A percentile compares a stretch with the other conserved stretches of the same genome.
Evolutionary conservation across 2,113 vertebrate genomes (phyloP).

Genomic region (Cebidichthys violaceus): DNA sequence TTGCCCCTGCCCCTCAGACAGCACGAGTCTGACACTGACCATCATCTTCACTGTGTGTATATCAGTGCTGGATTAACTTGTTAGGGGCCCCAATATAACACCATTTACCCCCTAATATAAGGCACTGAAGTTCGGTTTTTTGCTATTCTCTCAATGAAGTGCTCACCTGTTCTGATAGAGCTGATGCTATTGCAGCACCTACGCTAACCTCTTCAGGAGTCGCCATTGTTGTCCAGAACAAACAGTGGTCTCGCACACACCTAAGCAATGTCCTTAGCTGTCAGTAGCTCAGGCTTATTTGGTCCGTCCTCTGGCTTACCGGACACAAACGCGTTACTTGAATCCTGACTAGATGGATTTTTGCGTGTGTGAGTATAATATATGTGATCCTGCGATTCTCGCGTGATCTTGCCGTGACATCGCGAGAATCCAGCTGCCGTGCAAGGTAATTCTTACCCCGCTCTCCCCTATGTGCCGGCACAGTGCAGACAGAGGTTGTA

Average conservation of each 20-base stretch:
- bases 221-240: background rate
- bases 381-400: background rate
- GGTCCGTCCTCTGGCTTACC: background rate
- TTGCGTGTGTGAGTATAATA: background rate
- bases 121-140: background rate
- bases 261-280: background rate
- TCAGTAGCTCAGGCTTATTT: background rate
- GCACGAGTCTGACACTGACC: no score
- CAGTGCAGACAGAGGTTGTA: slow-evolving; percentile 83
- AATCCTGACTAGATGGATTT: background rate
- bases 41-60: no score
- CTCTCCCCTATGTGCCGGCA: slow-evolving; percentile 62
- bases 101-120: background rate
- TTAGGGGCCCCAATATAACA: no score
- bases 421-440: background rate
- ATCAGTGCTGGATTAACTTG: no score
- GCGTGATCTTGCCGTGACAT: background rate
- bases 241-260: background rate
- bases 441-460: background rate
- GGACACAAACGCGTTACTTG: background rate
- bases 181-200: background rate
- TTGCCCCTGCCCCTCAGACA: no score
- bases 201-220: background rate
- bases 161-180: background rate
- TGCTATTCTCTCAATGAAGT: background rate